Evolutionary conservation across 1,140 invertebrate genomes (phyloP).

Genomic region (Trichomalopsis sarcophagae): DNA sequence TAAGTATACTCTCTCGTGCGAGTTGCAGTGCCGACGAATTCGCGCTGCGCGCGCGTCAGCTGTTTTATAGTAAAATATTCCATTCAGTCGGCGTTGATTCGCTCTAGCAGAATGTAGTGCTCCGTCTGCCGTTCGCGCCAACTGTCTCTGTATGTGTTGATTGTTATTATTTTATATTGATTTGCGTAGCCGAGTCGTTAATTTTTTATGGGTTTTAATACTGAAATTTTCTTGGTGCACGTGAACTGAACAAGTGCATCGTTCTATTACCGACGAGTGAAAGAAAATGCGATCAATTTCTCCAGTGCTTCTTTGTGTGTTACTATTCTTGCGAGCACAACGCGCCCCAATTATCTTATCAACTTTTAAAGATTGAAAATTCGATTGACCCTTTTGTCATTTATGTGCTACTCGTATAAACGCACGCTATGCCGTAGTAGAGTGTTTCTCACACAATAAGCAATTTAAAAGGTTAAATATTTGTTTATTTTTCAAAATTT

Average conservation of each 20-base stretch:
- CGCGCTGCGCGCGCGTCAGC: too few relatives aligned
- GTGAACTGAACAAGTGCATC: too few relatives aligned
- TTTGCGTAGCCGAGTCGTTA: background rate
- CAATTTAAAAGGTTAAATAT: conserved; percentile 12
- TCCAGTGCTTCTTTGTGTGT: background rate
- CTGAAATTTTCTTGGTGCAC: background rate
- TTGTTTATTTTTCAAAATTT: too few relatives aligned
- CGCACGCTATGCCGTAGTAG: background rate
- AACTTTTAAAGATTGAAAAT: conserved; percentile 41
- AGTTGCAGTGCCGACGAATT: too few relatives aligned
- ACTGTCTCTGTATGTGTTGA: too few relatives aligned
- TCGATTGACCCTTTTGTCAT: conserved; percentile 50
- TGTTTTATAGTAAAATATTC: background rate
- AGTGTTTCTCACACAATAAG: background rate
- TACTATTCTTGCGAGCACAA: conserved; percentile 2
- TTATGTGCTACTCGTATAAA: conserved; percentile 29
- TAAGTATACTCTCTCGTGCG: too few relatives aligned
- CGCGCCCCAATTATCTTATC: conserved; percentile 47
- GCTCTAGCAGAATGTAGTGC: background rate
- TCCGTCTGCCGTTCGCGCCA: too few relatives aligned
- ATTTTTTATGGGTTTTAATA: background rate
- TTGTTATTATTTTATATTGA: background rate
- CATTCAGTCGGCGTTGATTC: background rate
- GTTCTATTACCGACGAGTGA: too few relatives aligned
- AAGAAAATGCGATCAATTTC: conserved; percentile 23